Conservation (phyloP, 2,797 vertebrate genomes). For the Phylloscopus collybita region DNA sequence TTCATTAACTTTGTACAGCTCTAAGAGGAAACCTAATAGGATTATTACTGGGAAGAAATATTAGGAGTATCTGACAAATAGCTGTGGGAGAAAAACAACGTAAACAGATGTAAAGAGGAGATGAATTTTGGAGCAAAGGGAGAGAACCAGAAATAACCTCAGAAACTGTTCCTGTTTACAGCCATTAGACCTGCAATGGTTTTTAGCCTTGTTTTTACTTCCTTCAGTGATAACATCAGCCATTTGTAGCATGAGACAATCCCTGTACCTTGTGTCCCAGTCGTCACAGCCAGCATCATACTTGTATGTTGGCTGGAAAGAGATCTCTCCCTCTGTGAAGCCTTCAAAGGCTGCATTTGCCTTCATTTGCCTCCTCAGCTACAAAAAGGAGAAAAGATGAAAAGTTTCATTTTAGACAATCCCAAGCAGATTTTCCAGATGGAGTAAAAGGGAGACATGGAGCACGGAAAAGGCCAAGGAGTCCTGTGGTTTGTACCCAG, state of each 20-base stretch:
- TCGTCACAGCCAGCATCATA: constrained; percentile 92
- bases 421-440: neutral
- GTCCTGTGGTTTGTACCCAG: rapidly evolving
- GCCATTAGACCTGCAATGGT: neutral
- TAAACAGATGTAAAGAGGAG: neutral
- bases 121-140: neutral
- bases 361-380: constrained; percentile 93
- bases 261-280: constrained; percentile 93
- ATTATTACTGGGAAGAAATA: neutral
- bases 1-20: neutral
- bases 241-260: neutral
- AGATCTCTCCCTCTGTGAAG: constrained; percentile 90
- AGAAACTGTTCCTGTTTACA: neutral
- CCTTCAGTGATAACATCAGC: neutral
- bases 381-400: neutral
- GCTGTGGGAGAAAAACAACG: neutral
- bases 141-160: neutral
- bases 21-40: neutral
- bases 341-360: constrained; percentile 88
- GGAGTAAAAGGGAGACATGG: neutral
- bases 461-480: neutral
- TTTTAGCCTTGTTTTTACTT: neutral
- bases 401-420: neutral
- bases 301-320: constrained; percentile 98
- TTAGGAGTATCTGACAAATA: neutral